A percentile compares a stretch with the other conserved stretches of the same genome.
These are phyloP conservation scores for Microplitis mediator DNA, from an alignment of 1,140 invertebrate species.

Conservation along the genomic window DNA sequence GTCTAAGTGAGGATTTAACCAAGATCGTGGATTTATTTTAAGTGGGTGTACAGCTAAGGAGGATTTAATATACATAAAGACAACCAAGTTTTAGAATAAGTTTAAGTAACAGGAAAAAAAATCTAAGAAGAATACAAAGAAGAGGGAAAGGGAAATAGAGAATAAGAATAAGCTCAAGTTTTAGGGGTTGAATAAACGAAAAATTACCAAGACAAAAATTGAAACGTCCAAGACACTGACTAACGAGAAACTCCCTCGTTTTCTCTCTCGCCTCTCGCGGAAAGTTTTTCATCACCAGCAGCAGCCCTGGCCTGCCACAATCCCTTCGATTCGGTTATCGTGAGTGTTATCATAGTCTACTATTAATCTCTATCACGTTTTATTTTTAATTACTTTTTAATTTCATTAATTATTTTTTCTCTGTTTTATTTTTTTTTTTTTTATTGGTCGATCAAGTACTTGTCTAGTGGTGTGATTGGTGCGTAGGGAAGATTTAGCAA, in stretches of 20 bases:
- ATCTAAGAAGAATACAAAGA: too few species aligned
- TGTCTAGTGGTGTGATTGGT: not conserved
- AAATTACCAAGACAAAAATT: not conserved
- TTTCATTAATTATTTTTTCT: not conserved
- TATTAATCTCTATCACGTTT: not conserved
- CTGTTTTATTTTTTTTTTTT: not conserved
- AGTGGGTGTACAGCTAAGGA: too few species aligned
- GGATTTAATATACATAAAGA: too few species aligned
- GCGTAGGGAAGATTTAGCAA: not conserved
- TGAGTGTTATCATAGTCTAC: conserved; percentile 44
- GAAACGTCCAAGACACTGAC: not conserved
- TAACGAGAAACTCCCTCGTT: not conserved
- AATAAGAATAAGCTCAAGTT: too few species aligned
- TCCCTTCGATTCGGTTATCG: conserved; percentile 62
- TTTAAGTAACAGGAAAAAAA: too few species aligned
- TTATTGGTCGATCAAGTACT: not conserved
- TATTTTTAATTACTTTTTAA: not conserved
- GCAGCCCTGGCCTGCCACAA: conserved; percentile 62
- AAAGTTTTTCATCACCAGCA: conserved; percentile 39
- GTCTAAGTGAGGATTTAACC: conserved; percentile 5
- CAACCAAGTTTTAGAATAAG: too few species aligned
- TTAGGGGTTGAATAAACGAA: too few species aligned
- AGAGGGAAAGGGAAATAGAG: too few species aligned
- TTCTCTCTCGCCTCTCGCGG: conserved; percentile 25
- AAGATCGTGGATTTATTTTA: not conserved